Evolutionary conservation across 2,113 vertebrate genomes (phyloP).

Genomic region (Lontra canadensis): DNA sequence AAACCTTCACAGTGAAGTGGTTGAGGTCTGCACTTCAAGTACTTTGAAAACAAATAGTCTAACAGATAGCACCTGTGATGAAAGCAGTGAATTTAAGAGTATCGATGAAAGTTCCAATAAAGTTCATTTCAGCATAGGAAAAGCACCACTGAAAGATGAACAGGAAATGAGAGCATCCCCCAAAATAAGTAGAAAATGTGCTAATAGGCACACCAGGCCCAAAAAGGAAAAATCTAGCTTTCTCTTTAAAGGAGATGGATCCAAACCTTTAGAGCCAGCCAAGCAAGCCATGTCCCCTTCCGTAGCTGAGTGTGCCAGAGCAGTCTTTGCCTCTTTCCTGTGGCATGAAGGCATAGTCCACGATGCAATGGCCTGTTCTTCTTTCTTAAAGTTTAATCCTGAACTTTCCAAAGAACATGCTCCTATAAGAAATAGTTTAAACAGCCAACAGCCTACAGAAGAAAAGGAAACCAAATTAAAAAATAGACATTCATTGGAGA

Average conservation of each 20-base stretch:
- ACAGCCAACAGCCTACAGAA: constrained; percentile 90
- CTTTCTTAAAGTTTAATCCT: constrained; percentile 98
- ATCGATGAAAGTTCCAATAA: constrained; percentile 92
- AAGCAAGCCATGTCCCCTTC: constrained; percentile 99
- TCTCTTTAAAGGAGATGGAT: constrained; percentile 93
- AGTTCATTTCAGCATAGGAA: constrained; percentile 99
- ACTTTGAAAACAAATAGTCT: constrained; percentile 91
- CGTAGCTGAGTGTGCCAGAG: constrained; percentile 96
- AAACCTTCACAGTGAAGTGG: constrained; percentile 97
- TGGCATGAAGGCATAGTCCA: constrained; percentile 99
- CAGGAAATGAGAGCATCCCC: constrained; percentile 95
- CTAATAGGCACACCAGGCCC: constrained; percentile 92
- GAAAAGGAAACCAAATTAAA: constrained; percentile 98
- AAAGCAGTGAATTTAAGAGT: constrained; percentile 88
- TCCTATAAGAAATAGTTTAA: constrained; percentile 94
- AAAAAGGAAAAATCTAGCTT: constrained; percentile 98
- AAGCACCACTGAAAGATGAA: constrained; percentile 96
- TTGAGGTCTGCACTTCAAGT: constrained; percentile 97
- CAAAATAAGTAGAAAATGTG: constrained; percentile 96
- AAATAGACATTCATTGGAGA: constrained; percentile 98
- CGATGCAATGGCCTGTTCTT: constrained; percentile 99
- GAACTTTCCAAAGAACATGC: constrained; percentile 98
- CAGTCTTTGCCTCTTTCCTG: constrained; percentile 96
- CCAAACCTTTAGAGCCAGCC: constrained; percentile 92
- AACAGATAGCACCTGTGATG: constrained; percentile 90